Percentiles rank a stretch among this genome's conserved stretches.
phyloP scores from a whole-genome alignment of 2,113 vertebrate genomes.

The Calypte anna region DNA sequence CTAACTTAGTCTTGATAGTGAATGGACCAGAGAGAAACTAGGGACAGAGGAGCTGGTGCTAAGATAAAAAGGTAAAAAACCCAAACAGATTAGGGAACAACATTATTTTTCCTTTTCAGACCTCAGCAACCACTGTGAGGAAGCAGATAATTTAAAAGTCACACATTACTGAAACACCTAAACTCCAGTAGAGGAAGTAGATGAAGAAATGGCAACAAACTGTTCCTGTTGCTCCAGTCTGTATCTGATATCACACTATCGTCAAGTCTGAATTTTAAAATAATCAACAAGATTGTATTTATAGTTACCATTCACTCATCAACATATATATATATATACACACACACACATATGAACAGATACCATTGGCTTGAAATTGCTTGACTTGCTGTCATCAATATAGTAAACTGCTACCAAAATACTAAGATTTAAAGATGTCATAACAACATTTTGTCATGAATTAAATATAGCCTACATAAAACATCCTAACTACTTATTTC shows the following conservation, averaged over 20 bases:
- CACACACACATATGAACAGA: not conserved
- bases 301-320: not conserved
- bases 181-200: not conserved
- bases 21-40: not conserved
- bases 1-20: not conserved
- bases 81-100: not conserved
- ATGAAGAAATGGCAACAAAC: not conserved
- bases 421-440: accelerated
- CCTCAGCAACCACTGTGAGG: not conserved
- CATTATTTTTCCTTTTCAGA: not conserved
- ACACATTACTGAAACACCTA: not conserved
- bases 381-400: not conserved
- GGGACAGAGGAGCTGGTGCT: not conserved
- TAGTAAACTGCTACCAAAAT: not conserved
- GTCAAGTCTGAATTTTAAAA: not conserved
- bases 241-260: not conserved
- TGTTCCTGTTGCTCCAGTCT: not conserved
- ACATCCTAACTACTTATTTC: not conserved
- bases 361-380: not conserved
- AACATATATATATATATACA: not conserved
- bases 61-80: not conserved
- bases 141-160: not conserved
- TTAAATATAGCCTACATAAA: not conserved
- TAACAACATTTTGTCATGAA: not conserved
- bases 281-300: not conserved